Evolutionary conservation across 1,140 invertebrate species (phyloP).

Genomic region (Zaprionus gabonicus): DNA sequence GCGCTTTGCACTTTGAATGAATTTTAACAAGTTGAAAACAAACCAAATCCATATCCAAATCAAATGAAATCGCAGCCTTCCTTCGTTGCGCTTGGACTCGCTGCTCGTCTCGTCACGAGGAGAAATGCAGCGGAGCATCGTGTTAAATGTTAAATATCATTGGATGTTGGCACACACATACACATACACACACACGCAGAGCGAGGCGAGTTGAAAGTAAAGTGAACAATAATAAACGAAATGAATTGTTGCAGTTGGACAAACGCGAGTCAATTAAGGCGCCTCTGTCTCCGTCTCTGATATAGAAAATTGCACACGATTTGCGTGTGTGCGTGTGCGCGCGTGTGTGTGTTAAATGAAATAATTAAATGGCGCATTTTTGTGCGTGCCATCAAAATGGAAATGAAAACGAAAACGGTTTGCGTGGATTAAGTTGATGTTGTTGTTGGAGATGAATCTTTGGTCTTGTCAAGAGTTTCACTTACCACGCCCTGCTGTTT

Average conservation of each 20-base stretch:
- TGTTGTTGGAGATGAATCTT: constrained; percentile 12
- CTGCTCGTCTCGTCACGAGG: neutral
- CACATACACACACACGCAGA: neutral
- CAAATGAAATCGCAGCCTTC: constrained; percentile 4
- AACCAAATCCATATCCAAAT: neutral
- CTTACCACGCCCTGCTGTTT: constrained; percentile 5
- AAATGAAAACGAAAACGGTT: constrained; percentile 18
- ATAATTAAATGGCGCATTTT: constrained; percentile 20
- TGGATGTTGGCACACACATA: neutral
- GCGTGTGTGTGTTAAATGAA: constrained; percentile 33
- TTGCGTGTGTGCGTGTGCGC: neutral
- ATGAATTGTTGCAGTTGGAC: constrained; percentile 8
- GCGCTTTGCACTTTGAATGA: constrained; percentile 8
- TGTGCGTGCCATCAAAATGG: constrained; percentile 17
- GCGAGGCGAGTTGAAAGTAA: constrained; percentile 10
- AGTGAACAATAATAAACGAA: constrained; percentile 13
- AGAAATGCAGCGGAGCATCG: constrained; percentile 12
- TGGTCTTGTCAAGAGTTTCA: constrained; percentile 8
- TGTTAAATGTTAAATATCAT: constrained; percentile 18
- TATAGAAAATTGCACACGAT: constrained; percentile 12
- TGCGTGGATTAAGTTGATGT: neutral
- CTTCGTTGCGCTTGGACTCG: constrained; percentile 8
- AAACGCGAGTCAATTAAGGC: constrained; percentile 6
- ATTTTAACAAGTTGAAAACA: constrained; percentile 4
- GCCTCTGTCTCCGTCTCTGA: neutral